Evolutionary conservation across 2,113 vertebrate genomes (phyloP).

Genomic region (Actenoides hombroni): DNA sequence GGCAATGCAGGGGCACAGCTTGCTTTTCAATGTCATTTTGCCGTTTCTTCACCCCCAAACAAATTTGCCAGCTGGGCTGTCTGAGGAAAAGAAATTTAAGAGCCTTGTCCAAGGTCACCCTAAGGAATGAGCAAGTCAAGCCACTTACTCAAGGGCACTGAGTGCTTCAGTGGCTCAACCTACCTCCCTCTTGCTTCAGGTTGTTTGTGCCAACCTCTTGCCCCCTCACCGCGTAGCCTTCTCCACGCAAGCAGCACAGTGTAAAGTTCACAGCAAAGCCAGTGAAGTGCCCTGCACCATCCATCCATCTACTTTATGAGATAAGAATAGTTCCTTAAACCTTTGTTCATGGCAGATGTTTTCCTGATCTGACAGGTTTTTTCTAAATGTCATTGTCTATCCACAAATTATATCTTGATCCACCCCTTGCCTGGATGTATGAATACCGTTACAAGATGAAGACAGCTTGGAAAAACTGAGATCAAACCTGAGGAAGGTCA

Average conservation of each 20-base stretch:
- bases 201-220: constrained; percentile 67
- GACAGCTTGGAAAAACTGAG: background rate
- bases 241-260: constrained; percentile 53
- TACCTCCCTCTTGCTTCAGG: constrained; percentile 50
- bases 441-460: background rate
- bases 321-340: constrained; percentile 62
- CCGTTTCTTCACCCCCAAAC: constrained; percentile 43
- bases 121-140: constrained; percentile 66
- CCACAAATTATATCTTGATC: background rate
- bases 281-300: constrained; percentile 21
- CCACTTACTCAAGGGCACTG: constrained; percentile 68
- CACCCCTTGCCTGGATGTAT: background rate
- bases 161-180: background rate
- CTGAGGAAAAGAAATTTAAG: constrained; percentile 67
- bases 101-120: constrained; percentile 74
- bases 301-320: constrained; percentile 37
- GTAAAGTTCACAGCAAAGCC: constrained; percentile 64
- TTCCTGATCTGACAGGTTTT: background rate
- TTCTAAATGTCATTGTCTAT: constrained; percentile 32
- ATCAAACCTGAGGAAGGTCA: background rate
- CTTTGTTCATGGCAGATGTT: constrained; percentile 55
- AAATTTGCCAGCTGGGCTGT: constrained; percentile 62
- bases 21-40: constrained; percentile 71
- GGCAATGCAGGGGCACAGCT: constrained; percentile 56
- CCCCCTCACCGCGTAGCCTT: constrained; percentile 42